A percentile compares a stretch with the other conserved stretches of the same genome.
These are phyloP conservation scores for Amyelois transitella DNA, from an alignment of 1,140 invertebrate genomes.

Conservation along the genomic window DNA sequence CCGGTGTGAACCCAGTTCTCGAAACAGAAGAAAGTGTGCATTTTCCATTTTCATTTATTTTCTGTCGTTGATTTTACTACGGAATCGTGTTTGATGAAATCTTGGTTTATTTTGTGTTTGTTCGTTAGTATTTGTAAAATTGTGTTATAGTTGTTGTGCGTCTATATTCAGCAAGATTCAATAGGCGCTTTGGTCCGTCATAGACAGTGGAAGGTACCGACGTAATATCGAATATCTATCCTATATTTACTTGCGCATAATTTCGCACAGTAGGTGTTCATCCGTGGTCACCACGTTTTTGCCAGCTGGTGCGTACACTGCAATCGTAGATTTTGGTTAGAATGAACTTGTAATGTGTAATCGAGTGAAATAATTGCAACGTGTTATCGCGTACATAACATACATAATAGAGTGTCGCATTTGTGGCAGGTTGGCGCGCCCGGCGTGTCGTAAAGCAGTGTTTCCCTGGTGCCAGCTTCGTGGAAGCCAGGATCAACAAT, in stretches of 20 bases:
- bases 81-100: slow-evolving; percentile 56
- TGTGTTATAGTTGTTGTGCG: slow-evolving; percentile 34
- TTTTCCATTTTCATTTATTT: slow-evolving; percentile 70
- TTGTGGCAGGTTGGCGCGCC: slow-evolving; percentile 60
- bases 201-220: slow-evolving; percentile 61
- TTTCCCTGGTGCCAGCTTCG: slow-evolving; percentile 57
- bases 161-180: slow-evolving; percentile 26
- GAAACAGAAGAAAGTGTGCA: slow-evolving; percentile 71
- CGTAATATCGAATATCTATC: slow-evolving; percentile 62
- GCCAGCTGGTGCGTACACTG: slow-evolving; percentile 69
- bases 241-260: slow-evolving; percentile 45
- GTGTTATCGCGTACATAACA: slow-evolving; percentile 7
- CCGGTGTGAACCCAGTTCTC: slow-evolving; percentile 68
- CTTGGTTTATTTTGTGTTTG: slow-evolving; percentile 60
- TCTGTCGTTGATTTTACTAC: slow-evolving; percentile 69
- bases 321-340: slow-evolving; percentile 45
- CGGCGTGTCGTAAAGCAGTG: slow-evolving; percentile 42
- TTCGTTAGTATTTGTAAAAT: slow-evolving; percentile 45
- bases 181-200: slow-evolving; percentile 47
- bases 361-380: slow-evolving; percentile 2
- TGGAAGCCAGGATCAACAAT: slow-evolving; percentile 63
- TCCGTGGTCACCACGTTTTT: slow-evolving; percentile 65
- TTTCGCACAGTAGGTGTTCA: slow-evolving; percentile 46
- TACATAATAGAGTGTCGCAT: slow-evolving; percentile 39
- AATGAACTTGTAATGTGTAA: slow-evolving; percentile 23